A percentile compares a stretch with the other conserved stretches of the same genome.
Evolutionary conservation across 2,888 invertebrate species (phyloP).

Genomic region (Microdon myrmicae): DNA sequence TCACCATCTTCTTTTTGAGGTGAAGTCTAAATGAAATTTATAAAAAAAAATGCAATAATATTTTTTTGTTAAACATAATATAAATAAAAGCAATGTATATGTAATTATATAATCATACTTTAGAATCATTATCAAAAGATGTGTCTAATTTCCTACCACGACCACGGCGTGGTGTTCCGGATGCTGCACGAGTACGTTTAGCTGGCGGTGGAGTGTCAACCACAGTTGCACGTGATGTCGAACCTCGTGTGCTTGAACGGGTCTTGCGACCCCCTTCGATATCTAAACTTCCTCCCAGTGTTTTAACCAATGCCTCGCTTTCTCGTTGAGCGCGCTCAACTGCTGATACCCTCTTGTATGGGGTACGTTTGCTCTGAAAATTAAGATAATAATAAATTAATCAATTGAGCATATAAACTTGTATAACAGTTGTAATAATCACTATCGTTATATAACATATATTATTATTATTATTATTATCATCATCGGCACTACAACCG

Average conservation of each 20-base stretch:
- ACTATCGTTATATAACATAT: too few species aligned
- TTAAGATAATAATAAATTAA: neutral
- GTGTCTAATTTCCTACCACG: conserved; percentile 63
- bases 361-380: conserved; percentile 62
- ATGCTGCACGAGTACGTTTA: conserved; percentile 60
- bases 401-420: neutral
- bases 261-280: conserved; percentile 65
- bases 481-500: too few species aligned
- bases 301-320: conserved; percentile 65
- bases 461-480: too few species aligned
- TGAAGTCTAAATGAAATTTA: conserved; percentile 18
- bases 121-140: conserved; percentile 53
- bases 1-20: conserved; percentile 27
- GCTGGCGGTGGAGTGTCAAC: conserved; percentile 62
- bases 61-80: neutral
- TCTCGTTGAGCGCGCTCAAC: conserved; percentile 65
- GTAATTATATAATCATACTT: conserved; percentile 15
- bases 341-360: conserved; percentile 63
- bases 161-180: conserved; percentile 57
- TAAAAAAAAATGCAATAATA: neutral
- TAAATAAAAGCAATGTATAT: neutral
- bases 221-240: conserved; percentile 58
- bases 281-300: conserved; percentile 64
- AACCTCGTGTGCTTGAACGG: conserved; percentile 64
- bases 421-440: too few species aligned